Percentiles rank a stretch among this genome's conserved stretches.
phyloP scores from a whole-genome alignment of 2,888 invertebrate species.

The Phlogophora meticulosa region DNA sequence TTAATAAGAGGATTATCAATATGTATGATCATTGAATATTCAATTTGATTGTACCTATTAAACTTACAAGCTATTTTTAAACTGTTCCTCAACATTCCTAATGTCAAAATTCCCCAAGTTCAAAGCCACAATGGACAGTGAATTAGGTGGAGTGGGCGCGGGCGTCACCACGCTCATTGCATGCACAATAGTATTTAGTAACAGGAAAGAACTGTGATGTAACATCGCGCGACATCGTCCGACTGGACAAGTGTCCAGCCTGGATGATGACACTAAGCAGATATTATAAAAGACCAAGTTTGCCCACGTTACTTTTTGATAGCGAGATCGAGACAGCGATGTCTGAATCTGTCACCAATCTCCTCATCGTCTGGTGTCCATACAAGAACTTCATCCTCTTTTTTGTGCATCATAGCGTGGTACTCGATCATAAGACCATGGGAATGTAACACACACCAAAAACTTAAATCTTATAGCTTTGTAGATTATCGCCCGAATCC shows the following conservation, averaged over 20 bases:
- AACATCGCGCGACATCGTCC: slow-evolving; percentile 70
- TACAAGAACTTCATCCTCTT: no score
- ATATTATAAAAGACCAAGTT: slow-evolving; percentile 19
- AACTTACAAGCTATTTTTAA: neutral
- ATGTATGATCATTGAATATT: slow-evolving; percentile 12
- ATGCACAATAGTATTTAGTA: slow-evolving; percentile 61
- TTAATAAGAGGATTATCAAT: slow-evolving; percentile 6
- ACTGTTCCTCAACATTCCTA: neutral
- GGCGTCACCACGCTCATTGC: slow-evolving; percentile 27
- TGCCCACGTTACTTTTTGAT: no score
- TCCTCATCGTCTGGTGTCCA: no score
- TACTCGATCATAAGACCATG: no score
- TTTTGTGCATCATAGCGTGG: no score
- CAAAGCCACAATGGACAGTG: slow-evolving; percentile 48
- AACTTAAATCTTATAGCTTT: no score
- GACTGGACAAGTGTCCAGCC: slow-evolving; percentile 41
- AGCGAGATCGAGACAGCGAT: no score
- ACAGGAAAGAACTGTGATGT: slow-evolving; percentile 67
- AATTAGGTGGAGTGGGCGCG: slow-evolving; percentile 16
- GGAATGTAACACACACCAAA: no score
- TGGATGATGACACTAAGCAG: neutral
- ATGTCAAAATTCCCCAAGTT: slow-evolving; percentile 44
- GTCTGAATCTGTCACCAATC: no score
- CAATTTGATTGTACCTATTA: slow-evolving; percentile 1
- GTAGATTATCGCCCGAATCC: no score